A percentile compares a stretch with the other conserved stretches of the same genome.
These are phyloP conservation scores for Cyprinodon tularosa DNA, from an alignment of 2,113 vertebrate species.

Conservation along the genomic window DNA sequence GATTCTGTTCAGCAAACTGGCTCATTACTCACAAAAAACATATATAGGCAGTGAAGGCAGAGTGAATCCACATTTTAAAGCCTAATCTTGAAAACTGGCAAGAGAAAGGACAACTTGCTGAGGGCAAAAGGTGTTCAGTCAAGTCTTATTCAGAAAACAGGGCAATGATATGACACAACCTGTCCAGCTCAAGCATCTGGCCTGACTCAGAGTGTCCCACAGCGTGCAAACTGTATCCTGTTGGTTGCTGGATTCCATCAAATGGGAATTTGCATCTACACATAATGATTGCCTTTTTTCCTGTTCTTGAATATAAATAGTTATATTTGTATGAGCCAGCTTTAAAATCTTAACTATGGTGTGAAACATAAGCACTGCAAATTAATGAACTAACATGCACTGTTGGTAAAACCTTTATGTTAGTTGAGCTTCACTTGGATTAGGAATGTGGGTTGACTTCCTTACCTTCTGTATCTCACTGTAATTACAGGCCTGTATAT, in stretches of 20 bases:
- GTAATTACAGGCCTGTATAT: conserved; percentile 69
- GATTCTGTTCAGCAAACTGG: too few species aligned
- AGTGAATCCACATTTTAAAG: conserved; percentile 11
- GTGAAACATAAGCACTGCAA: conserved; percentile 29
- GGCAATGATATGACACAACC: conserved; percentile 60
- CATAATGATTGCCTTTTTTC: conserved; percentile 11
- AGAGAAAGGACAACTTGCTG: conserved; percentile 23
- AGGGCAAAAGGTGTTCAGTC: conserved; percentile 55
- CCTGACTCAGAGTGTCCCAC: conserved; percentile 46
- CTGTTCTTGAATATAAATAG: conserved; percentile 18
- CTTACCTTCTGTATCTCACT: conserved; percentile 68
- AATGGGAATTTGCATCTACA: conserved; percentile 21
- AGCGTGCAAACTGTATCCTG: conserved; percentile 56
- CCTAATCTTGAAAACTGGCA: background rate
- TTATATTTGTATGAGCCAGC: background rate
- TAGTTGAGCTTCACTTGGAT: conserved; percentile 53
- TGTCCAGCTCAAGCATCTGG: conserved; percentile 56
- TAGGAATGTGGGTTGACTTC: conserved; percentile 65
- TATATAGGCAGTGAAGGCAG: background rate
- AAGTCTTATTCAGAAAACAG: conserved; percentile 60
- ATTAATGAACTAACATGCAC: conserved; percentile 60
- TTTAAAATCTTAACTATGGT: conserved; percentile 5
- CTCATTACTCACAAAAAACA: too few species aligned
- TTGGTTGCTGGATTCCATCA: conserved; percentile 36
- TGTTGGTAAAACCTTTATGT: conserved; percentile 55